A percentile compares a stretch with the other conserved stretches of the same genome.
Conservation (phyloP, 2,797 vertebrate species). For the Nyctalus aviator region DNA sequence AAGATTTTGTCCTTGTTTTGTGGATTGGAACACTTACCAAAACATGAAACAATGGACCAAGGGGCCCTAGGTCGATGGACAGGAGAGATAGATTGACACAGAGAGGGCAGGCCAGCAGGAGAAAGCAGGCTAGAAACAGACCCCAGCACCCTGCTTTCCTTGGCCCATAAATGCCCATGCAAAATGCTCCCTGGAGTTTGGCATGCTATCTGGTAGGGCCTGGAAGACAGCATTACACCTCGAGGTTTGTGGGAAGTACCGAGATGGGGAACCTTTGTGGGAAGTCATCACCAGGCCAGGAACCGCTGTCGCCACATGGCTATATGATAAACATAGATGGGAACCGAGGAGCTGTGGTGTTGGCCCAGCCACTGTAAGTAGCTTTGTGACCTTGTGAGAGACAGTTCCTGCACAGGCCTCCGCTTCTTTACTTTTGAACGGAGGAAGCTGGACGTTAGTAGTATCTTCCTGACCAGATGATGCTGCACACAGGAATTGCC, state of each 20-base stretch:
- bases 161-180: not conserved
- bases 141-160: not conserved
- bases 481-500: not conserved
- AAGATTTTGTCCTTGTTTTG: not conserved
- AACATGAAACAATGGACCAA: not conserved
- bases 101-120: not conserved
- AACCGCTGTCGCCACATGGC: rapidly evolving
- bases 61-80: not conserved
- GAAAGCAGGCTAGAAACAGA: not conserved
- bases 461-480: not conserved
- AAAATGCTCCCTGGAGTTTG: not conserved
- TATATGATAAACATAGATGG: rapidly evolving
- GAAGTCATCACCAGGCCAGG: not conserved
- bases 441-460: not conserved
- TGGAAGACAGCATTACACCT: not conserved
- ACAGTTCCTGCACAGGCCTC: not conserved
- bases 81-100: not conserved
- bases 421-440: not conserved
- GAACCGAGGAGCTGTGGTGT: rapidly evolving
- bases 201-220: not conserved
- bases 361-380: not conserved
- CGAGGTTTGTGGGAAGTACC: not conserved
- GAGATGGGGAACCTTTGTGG: not conserved
- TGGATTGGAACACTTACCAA: not conserved
- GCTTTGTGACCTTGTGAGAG: not conserved